phyloP scores from a whole-genome alignment of 2,888 invertebrate genomes.

The Rotaria socialis region DNA sequence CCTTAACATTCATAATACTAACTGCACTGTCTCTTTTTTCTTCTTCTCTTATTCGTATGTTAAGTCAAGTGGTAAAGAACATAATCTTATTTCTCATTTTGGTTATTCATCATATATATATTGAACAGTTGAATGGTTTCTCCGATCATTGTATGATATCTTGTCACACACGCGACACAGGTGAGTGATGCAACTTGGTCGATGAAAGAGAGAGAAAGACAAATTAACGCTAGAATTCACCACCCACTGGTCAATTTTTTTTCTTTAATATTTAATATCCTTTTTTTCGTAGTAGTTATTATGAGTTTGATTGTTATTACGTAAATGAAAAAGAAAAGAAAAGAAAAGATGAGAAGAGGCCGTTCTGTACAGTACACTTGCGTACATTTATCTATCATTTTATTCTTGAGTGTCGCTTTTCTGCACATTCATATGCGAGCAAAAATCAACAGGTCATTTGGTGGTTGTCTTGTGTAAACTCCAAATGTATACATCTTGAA shows the following conservation, averaged over 20 bases:
- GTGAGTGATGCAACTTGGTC: not conserved
- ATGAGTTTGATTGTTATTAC: not conserved
- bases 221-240: slow-evolving; percentile 6
- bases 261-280: slow-evolving; percentile 28
- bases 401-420: not conserved
- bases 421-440: not conserved
- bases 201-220: slow-evolving; percentile 3
- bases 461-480: not conserved
- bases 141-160: slow-evolving; percentile 23
- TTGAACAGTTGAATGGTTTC: not conserved
- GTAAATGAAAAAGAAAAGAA: not conserved
- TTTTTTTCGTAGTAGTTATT: not conserved
- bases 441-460: not conserved
- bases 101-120: not conserved
- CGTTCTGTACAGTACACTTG: not conserved
- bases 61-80: slow-evolving; percentile 23
- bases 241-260: slow-evolving; percentile 8
- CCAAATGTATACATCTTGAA: not conserved
- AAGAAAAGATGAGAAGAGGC: not conserved
- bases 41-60: not conserved
- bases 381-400: slow-evolving; percentile 14
- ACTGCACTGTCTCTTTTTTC: not conserved
- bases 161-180: not conserved
- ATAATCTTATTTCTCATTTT: slow-evolving; percentile 17
- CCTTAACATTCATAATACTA: not conserved